phyloP scores from a whole-genome alignment of 1,140 invertebrate genomes.

The Lordiphosa stackelbergi region DNA sequence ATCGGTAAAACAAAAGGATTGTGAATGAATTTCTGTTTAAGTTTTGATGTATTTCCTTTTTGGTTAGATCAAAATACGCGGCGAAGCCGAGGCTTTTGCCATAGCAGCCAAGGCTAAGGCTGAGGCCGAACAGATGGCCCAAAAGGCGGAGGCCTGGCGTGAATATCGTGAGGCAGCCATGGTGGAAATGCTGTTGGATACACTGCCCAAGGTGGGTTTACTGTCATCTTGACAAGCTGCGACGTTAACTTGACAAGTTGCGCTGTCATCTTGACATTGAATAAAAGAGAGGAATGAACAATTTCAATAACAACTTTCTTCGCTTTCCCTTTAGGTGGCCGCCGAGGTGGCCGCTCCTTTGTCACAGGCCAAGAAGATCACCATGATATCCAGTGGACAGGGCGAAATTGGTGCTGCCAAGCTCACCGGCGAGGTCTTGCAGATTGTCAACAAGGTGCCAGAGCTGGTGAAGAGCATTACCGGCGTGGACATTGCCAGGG shows the following conservation, averaged over 20 bases:
- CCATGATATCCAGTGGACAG: constrained; percentile 95
- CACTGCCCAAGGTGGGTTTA: constrained; percentile 92
- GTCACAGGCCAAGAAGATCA: constrained; percentile 94
- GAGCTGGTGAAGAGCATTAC: constrained; percentile 93
- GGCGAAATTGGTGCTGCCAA: constrained; percentile 95
- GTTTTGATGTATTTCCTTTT: background rate
- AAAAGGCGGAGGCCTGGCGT: constrained; percentile 97
- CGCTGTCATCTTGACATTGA: too few species aligned
- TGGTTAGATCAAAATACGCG: constrained; percentile 79
- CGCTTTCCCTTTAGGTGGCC: constrained; percentile 83
- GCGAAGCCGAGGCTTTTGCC: constrained; percentile 95
- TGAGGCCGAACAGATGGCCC: constrained; percentile 96
- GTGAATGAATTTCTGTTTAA: constrained; percentile 79
- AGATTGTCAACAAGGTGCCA: constrained; percentile 93
- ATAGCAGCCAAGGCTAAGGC: constrained; percentile 96
- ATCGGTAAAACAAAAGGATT: constrained; percentile 77
- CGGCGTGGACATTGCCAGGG: constrained; percentile 94
- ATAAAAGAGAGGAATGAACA: background rate
- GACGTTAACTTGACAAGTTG: too few species aligned
- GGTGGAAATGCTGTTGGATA: constrained; percentile 97
- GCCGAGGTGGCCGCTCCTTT: constrained; percentile 97
- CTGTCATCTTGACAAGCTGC: too few species aligned
- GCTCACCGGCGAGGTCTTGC: constrained; percentile 94
- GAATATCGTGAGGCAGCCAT: constrained; percentile 98
- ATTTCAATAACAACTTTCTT: too few species aligned